Conservation (phyloP, 2,113 vertebrate genomes). For the Phrynosoma platyrhinos region DNA sequence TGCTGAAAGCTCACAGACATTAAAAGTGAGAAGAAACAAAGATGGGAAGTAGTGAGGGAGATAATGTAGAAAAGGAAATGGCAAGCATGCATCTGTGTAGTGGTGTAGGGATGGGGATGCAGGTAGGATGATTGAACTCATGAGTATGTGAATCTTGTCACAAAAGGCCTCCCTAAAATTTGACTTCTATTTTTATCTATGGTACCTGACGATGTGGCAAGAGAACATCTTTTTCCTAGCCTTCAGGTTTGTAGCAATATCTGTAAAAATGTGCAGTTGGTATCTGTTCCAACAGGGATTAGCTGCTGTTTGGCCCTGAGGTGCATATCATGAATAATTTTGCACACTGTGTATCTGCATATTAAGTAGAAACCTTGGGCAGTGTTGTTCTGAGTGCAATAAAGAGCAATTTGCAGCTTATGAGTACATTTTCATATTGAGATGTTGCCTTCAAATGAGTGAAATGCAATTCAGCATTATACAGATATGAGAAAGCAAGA, state of each 20-base stretch:
- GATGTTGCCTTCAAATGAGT: neutral
- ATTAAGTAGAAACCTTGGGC: neutral
- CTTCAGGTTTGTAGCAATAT: neutral
- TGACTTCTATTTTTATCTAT: neutral
- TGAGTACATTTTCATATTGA: neutral
- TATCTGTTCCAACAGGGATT: neutral
- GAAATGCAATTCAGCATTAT: neutral
- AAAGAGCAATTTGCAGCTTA: neutral
- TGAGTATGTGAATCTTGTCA: neutral
- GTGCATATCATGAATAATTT: neutral
- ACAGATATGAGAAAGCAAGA: neutral
- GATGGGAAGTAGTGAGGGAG: neutral
- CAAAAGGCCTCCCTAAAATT: neutral
- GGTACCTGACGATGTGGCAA: neutral
- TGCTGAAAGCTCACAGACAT: neutral
- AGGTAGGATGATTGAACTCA: neutral
- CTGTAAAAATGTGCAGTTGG: neutral
- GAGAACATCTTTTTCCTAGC: neutral
- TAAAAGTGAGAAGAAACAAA: neutral
- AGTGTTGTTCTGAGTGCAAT: neutral
- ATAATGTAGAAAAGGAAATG: neutral
- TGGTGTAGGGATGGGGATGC: neutral
- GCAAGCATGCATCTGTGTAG: neutral
- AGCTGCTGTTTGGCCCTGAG: neutral
- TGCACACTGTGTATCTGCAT: neutral